These are phyloP conservation scores for Cacoxenus indagator DNA, from an alignment of 2,888 invertebrate species.

Conservation along the genomic window DNA sequence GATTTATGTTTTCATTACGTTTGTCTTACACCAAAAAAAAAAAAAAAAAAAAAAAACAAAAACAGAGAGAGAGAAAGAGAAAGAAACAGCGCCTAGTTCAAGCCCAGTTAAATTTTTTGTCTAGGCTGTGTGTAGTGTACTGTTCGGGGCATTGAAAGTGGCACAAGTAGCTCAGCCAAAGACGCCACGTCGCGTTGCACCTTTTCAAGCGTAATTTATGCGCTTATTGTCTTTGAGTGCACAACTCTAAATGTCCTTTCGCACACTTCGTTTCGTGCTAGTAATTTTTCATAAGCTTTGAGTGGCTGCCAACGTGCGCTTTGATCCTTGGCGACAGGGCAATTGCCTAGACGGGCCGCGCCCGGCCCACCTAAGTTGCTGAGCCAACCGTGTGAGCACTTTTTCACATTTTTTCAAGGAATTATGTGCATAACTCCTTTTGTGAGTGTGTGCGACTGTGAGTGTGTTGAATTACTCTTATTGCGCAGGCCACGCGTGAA, in stretches of 20 bases:
- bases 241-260: conserved; percentile 23
- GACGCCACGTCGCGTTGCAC: conserved; percentile 25
- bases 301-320: conserved; percentile 36
- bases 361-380: too few relatives aligned
- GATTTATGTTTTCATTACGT: conserved; percentile 61
- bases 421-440: not conserved
- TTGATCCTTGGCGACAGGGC: conserved; percentile 55
- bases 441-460: not conserved
- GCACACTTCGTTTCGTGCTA: conserved; percentile 38
- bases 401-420: conserved; percentile 7
- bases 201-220: conserved; percentile 54
- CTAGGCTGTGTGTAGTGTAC: too few relatives aligned
- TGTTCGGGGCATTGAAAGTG: not conserved
- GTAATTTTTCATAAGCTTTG: conserved; percentile 54
- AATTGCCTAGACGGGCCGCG: conserved; percentile 33
- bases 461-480: not conserved
- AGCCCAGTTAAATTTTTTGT: too few relatives aligned
- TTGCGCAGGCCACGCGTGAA: conserved; percentile 11
- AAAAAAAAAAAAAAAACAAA: too few relatives aligned
- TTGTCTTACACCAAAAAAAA: conserved; percentile 40
- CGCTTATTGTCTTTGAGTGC: conserved; percentile 50
- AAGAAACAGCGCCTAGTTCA: too few relatives aligned
- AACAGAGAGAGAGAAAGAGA: not conserved
- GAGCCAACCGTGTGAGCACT: conserved; percentile 29
- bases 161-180: not conserved